These are phyloP conservation scores for Umimayanthus chanpuru DNA, from an alignment of 92 coral and sea anemone species.

Conservation along the genomic window DNA sequence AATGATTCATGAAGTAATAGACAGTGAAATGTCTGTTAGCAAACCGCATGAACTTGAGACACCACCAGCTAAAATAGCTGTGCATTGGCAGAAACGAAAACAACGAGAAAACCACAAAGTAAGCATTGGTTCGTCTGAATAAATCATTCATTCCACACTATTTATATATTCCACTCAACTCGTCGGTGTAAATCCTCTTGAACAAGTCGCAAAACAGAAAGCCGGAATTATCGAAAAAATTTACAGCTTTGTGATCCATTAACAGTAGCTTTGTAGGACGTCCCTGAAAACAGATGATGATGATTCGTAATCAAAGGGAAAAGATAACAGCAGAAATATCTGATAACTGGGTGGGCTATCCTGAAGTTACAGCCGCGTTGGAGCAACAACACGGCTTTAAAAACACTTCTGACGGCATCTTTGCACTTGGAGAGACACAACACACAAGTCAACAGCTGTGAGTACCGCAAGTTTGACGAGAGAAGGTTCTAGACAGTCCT, in stretches of 20 bases:
- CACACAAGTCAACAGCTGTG: constrained; percentile 6
- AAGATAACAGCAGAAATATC: neutral
- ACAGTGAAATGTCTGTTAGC: neutral
- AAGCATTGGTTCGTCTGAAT: neutral
- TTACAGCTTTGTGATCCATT: neutral
- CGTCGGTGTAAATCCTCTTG: neutral
- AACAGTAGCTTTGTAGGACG: neutral
- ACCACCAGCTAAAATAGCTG: neutral
- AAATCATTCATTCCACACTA: neutral
- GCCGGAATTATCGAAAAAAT: neutral
- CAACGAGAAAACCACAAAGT: neutral
- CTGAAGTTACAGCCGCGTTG: neutral
- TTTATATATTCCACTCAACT: neutral
- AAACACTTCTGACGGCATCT: neutral
- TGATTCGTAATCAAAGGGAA: neutral
- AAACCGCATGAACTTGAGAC: constrained; percentile 3
- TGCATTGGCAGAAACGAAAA: neutral
- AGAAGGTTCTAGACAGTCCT: neutral
- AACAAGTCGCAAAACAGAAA: neutral
- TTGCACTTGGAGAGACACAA: neutral
- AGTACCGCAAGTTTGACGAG: neutral
- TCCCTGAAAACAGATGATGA: neutral
- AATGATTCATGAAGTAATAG: neutral
- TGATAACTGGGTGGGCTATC: constrained; percentile 12
- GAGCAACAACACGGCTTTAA: neutral